Evolutionary conservation across 1,140 invertebrate genomes (phyloP).

Genomic region (Chionoecetes opilio): DNA sequence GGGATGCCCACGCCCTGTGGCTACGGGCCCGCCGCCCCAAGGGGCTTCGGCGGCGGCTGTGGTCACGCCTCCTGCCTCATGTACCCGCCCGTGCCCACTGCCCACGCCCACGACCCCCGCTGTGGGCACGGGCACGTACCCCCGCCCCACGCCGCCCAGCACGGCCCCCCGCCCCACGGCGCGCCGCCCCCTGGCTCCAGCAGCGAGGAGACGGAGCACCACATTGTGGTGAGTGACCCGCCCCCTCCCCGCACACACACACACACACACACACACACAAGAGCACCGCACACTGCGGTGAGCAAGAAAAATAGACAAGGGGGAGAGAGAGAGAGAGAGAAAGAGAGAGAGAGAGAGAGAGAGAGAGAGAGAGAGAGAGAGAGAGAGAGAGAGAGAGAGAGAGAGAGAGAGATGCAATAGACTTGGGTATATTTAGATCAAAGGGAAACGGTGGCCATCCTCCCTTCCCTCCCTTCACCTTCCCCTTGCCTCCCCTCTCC

Average conservation of each 20-base stretch:
- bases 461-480: not conserved
- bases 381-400: slow-evolving; percentile 6
- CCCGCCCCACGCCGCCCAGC: not conserved
- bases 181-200: slow-evolving; percentile 69
- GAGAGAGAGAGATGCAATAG: slow-evolving; percentile 25
- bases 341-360: not conserved
- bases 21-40: slow-evolving; percentile 34
- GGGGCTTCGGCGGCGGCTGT: slow-evolving; percentile 28
- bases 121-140: slow-evolving; percentile 59
- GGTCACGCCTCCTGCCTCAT: slow-evolving; percentile 69
- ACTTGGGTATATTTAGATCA: slow-evolving; percentile 15
- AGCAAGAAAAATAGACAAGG: too few species aligned
- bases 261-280: slow-evolving; percentile 73
- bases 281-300: not conserved
- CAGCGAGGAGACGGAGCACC: slow-evolving; percentile 75
- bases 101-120: slow-evolving; percentile 61
- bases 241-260: slow-evolving; percentile 15
- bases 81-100: slow-evolving; percentile 68
- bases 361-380: not conserved
- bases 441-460: slow-evolving; percentile 24
- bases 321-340: not conserved
- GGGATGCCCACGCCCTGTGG: not conserved
- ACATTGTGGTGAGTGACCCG: slow-evolving; percentile 69
- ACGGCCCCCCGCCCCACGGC: slow-evolving; percentile 18
- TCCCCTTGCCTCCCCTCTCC: not conserved